Percentiles rank a stretch among this genome's conserved stretches.
These are phyloP conservation scores for Corbicula japonica DNA, from an alignment of 2,888 invertebrate genomes.

Conservation along the genomic window DNA sequence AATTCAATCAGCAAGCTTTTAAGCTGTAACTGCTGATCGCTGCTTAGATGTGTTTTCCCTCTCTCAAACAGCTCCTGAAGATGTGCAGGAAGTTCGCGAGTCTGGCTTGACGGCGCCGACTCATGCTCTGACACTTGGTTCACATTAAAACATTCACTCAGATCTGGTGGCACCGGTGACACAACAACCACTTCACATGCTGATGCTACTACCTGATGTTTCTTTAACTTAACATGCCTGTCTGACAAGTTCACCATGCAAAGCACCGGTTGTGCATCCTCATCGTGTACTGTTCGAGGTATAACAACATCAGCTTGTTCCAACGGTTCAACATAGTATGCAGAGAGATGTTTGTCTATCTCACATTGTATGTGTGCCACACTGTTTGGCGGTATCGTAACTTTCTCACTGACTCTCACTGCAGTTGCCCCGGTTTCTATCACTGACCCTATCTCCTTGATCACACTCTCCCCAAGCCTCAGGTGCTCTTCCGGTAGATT, in stretches of 20 bases:
- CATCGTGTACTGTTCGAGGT: constrained; percentile 18
- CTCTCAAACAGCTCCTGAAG: constrained; percentile 26
- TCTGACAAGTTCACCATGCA: constrained; percentile 26
- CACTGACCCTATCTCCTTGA: no score
- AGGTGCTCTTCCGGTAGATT: constrained; percentile 17
- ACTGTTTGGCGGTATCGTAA: constrained; percentile 24
- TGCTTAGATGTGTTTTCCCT: constrained; percentile 3
- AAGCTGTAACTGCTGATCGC: constrained; percentile 3
- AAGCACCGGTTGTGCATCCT: not conserved
- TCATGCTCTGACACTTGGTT: no score
- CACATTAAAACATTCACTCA: no score
- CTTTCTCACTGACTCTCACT: not conserved
- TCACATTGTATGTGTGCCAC: constrained; percentile 2
- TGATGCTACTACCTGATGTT: not conserved
- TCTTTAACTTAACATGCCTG: constrained; percentile 1
- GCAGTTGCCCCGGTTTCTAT: no score
- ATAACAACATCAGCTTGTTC: not conserved
- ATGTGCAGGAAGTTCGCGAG: constrained; percentile 31
- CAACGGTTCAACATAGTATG: constrained; percentile 5
- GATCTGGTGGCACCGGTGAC: not conserved
- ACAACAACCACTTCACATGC: not conserved
- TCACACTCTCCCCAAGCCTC: no score
- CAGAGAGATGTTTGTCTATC: not conserved
- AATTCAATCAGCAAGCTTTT: constrained; percentile 17
- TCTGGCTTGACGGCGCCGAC: no score